A percentile compares a stretch with the other conserved stretches of the same genome.
Conservation (phyloP, 2,888 invertebrate genomes). For the Idaea dimidiata region DNA sequence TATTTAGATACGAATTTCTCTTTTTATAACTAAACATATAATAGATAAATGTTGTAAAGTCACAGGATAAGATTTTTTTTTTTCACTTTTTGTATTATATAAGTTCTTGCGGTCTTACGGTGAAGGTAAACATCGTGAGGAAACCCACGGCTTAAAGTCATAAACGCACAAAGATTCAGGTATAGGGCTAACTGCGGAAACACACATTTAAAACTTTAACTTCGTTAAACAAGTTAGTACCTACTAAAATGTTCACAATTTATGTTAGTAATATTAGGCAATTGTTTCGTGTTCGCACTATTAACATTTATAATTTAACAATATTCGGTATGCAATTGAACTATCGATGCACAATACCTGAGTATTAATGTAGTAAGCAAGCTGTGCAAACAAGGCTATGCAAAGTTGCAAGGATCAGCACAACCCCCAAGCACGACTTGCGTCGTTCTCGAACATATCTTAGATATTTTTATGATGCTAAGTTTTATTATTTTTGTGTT, state of each 20-base stretch:
- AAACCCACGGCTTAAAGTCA: too few relatives aligned
- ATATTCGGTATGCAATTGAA: too few relatives aligned
- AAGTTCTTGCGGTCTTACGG: too few relatives aligned
- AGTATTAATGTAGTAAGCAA: conserved; percentile 56
- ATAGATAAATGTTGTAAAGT: neutral
- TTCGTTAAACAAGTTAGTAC: too few relatives aligned
- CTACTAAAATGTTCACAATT: conserved; percentile 28
- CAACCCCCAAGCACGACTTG: conserved; percentile 18
- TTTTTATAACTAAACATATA: neutral
- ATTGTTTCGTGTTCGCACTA: conserved; percentile 24
- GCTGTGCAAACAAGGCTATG: conserved; percentile 55
- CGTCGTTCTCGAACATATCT: too few relatives aligned
- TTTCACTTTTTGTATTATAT: neutral
- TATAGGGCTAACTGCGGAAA: too few relatives aligned
- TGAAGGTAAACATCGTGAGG: too few relatives aligned
- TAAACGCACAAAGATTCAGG: too few relatives aligned
- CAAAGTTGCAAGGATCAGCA: conserved; percentile 48
- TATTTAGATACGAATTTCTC: neutral
- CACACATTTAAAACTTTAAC: too few relatives aligned
- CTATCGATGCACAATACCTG: conserved; percentile 47
- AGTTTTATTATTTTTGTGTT: too few relatives aligned
- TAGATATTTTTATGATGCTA: too few relatives aligned
- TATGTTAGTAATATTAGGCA: conserved; percentile 28
- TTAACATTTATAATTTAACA: conserved; percentile 9
- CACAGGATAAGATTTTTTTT: neutral